These are phyloP conservation scores for Pedionomus torquatus DNA, from an alignment of 2,113 vertebrate species.

Conservation along the genomic window DNA sequence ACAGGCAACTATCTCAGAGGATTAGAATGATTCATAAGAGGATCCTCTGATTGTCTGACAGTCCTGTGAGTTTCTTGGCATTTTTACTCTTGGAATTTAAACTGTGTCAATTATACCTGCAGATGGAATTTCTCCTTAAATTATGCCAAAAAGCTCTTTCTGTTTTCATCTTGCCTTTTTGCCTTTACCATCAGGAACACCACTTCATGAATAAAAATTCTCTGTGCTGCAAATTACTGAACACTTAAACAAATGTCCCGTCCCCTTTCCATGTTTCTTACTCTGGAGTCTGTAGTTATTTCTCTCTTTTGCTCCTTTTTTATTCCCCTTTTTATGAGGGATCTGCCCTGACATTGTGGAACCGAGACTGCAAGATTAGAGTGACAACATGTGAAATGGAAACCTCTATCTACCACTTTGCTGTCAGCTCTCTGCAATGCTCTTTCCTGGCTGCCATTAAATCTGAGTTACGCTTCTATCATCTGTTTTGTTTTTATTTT, in stretches of 20 bases:
- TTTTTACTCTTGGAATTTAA: conserved; percentile 1
- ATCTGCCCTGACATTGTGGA: neutral
- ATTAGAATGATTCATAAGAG: neutral
- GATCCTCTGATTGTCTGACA: neutral
- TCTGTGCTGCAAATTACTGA: neutral
- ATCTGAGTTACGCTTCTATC: neutral
- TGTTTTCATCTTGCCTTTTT: neutral
- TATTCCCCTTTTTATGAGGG: neutral
- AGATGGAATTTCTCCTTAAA: neutral
- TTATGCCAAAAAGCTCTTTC: neutral
- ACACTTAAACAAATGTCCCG: neutral
- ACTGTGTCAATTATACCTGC: neutral
- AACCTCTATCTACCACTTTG: conserved; percentile 1
- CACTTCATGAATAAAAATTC: neutral
- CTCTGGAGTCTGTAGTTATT: neutral
- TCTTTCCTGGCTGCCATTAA: neutral
- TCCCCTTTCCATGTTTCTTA: neutral
- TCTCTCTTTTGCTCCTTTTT: neutral
- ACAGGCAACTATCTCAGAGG: neutral
- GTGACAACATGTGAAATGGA: conserved; percentile 20
- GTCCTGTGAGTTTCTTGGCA: neutral
- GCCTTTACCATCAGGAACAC: neutral
- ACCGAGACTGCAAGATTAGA: neutral
- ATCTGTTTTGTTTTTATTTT: conserved; percentile 2
- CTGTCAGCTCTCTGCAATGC: neutral